Conservation (phyloP, 2,797 vertebrate genomes). For the Sebastes glaucus region DNA sequence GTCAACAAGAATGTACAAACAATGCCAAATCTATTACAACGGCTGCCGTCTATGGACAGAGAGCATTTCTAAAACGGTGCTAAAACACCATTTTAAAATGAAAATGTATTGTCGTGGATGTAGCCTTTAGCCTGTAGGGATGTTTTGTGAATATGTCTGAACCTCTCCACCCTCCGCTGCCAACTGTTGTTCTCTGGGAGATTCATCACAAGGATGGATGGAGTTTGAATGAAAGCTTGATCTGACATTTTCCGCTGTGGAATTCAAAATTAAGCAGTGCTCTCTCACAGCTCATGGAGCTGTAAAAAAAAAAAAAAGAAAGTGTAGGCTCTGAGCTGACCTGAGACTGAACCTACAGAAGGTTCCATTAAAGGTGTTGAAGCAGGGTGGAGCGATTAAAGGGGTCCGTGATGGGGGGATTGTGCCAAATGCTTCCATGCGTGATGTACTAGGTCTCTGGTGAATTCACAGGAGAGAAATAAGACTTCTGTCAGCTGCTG, state of each 20-base stretch:
- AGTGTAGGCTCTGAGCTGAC: neutral
- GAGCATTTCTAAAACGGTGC: too few relatives aligned
- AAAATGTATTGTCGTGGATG: too few relatives aligned
- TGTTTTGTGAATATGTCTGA: neutral
- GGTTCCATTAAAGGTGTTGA: conserved; percentile 48
- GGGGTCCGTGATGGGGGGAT: neutral
- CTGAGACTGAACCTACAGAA: conserved; percentile 19
- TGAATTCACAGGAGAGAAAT: neutral
- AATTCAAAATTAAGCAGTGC: neutral
- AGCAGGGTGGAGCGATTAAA: neutral
- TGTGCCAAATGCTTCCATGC: neutral
- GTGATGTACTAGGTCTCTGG: neutral
- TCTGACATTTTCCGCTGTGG: neutral
- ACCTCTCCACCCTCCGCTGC: neutral
- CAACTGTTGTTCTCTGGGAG: neutral
- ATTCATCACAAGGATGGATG: neutral
- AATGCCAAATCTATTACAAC: too few relatives aligned
- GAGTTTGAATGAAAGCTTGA: neutral
- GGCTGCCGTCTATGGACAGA: too few relatives aligned
- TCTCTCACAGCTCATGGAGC: conserved; percentile 1
- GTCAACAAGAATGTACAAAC: too few relatives aligned
- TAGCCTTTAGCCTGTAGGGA: neutral
- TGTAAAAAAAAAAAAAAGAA: neutral
- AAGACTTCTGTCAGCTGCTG: neutral
- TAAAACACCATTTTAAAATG: too few relatives aligned